phyloP scores from a whole-genome alignment of 1,140 invertebrate species.

The Coboldia fuscipes region DNA sequence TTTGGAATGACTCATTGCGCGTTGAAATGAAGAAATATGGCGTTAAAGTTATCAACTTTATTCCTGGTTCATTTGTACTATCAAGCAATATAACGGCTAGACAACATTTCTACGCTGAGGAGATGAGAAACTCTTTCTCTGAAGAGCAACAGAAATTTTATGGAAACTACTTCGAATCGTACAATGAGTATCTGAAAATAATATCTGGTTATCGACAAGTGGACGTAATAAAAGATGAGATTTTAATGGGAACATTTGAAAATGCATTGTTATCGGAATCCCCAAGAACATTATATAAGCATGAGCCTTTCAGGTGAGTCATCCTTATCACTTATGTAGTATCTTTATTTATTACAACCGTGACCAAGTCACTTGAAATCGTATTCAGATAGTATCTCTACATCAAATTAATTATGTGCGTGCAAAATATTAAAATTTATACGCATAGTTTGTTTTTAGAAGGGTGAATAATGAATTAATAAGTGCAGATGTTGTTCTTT shows the following conservation, averaged over 20 bases:
- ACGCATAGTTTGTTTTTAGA: too few relatives aligned
- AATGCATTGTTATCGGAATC: conserved; percentile 24
- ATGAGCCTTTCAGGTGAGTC: conserved; percentile 23
- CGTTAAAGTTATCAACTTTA: conserved; percentile 47
- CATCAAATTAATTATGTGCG: too few relatives aligned
- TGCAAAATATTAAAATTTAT: too few relatives aligned
- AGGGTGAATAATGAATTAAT: too few relatives aligned
- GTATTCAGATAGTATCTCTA: too few relatives aligned
- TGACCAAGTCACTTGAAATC: too few relatives aligned
- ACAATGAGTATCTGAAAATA: conserved; percentile 26
- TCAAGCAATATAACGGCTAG: conserved; percentile 30
- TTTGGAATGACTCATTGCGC: conserved; percentile 47
- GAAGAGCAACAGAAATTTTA: conserved; percentile 28
- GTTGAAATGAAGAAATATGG: conserved; percentile 53
- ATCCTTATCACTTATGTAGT: too few relatives aligned
- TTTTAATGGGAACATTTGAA: conserved; percentile 27
- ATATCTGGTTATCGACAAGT: conserved; percentile 18
- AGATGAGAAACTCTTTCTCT: conserved; percentile 28
- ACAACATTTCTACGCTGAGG: conserved; percentile 25
- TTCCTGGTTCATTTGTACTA: conserved; percentile 43
- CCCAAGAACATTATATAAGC: conserved; percentile 28
- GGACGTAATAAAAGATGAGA: conserved; percentile 21
- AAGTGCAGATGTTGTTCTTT: too few relatives aligned
- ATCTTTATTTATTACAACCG: too few relatives aligned
- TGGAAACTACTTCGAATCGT: conserved; percentile 28